Evolutionary conservation across 2,797 vertebrate species (phyloP), one percentile per base, ranked within the genome.

Genomic region (Xenopus petersii): DNA sequence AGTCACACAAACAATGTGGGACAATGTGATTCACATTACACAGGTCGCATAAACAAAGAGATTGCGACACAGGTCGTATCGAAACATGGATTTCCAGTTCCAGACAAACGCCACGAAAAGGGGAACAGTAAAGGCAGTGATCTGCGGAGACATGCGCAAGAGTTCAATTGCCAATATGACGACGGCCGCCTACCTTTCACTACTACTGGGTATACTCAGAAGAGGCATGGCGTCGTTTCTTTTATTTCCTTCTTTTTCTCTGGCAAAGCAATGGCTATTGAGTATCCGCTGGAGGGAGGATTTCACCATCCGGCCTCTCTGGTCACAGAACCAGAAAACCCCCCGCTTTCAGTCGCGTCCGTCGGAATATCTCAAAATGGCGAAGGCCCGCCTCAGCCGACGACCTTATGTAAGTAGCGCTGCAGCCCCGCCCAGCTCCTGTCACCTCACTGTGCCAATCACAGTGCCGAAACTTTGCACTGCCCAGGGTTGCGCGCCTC

Each of bases 231-330:
- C 75, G 87, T 81, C 80, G 87, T 92, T 92, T 85, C 91, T 75
- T 93, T 94, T 94, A 89, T 97, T 93, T 91, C 96, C 96, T 85
- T 98, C 96, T 87, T 99, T 98, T 93, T 98, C 95, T 94, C 96
- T 94, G 88, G 95, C 95, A 94, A 99, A 98, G 93, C 97, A 99
- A 89, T 99, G 97, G 88, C 96, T 99, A 95, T 99, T 99, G 90
- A 98, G 94, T 93, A 98, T 99, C 94, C 95, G 98, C 92, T 98
- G 96, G 91, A 98, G 96, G 95, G 97, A 97, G 90, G 95, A 98
- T 95, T 98, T 99, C 96, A 98, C 96, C 97, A 98, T 98, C 94
- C 94, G 96, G 95, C 94, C 95, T 94, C 90, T 93, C 83, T 90
- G 90, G 88, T 90, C 88, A 84, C 83, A 84, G 88, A 91, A 87